A percentile compares a stretch with the other conserved stretches of the same genome.
These are phyloP conservation scores for Trachelus stipa DNA, from an alignment of 2,888 invertebrate genomes.

Conservation along the genomic window DNA sequence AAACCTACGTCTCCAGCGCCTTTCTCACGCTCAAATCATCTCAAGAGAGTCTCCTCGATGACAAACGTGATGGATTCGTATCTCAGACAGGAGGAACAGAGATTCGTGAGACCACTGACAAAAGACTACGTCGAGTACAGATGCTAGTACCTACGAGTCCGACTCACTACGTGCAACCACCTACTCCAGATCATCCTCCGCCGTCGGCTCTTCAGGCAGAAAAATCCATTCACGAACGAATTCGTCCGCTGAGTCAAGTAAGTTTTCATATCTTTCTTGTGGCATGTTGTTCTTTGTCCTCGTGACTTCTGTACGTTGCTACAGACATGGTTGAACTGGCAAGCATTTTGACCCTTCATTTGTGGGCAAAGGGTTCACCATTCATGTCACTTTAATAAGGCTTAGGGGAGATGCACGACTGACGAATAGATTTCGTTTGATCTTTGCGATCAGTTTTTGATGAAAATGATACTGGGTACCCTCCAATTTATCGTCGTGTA, in stretches of 20 bases:
- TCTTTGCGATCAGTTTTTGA: neutral
- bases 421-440: neutral
- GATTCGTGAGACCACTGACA: conserved; percentile 56
- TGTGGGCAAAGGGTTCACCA: neutral
- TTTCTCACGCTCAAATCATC: conserved; percentile 72
- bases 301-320: neutral
- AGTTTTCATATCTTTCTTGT: conserved; percentile 61
- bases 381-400: neutral
- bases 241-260: conserved; percentile 91
- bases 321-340: neutral
- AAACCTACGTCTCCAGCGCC: conserved; percentile 70
- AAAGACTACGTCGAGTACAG: conserved; percentile 59
- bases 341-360: neutral
- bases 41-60: conserved; percentile 73
- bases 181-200: conserved; percentile 94
- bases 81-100: conserved; percentile 64
- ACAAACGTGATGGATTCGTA: conserved; percentile 67
- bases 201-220: conserved; percentile 91
- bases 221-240: conserved; percentile 88
- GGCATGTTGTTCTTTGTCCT: neutral
- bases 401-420: neutral
- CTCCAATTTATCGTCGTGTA: neutral
- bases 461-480: neutral
- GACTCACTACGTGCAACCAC: conserved; percentile 90
- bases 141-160: conserved; percentile 82